Evolutionary conservation across 2,888 invertebrate species (phyloP).

Genomic region (Hypselothyrea guttata): DNA sequence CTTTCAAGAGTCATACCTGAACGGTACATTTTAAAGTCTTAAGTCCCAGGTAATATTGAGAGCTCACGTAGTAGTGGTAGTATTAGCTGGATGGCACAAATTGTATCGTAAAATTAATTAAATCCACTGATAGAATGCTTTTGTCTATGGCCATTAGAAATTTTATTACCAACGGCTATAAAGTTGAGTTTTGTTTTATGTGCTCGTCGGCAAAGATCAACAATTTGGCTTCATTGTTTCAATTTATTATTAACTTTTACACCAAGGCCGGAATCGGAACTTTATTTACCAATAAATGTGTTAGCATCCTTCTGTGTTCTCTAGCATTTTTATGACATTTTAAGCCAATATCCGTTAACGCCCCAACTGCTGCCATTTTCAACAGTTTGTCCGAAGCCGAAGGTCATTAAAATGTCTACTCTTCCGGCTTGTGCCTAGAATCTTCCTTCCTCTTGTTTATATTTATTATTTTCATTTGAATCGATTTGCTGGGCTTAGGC

Average conservation of each 20-base stretch:
- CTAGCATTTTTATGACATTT: conserved; percentile 63
- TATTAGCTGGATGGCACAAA: conserved; percentile 26
- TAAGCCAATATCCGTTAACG: conserved; percentile 76
- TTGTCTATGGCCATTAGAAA: conserved; percentile 47
- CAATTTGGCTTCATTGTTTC: conserved; percentile 70
- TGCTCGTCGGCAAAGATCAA: conserved; percentile 52
- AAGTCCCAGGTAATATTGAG: too few species aligned
- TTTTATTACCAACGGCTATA: conserved; percentile 64
- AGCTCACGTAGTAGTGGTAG: too few species aligned
- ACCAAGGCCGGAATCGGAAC: conserved; percentile 43
- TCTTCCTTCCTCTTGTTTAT: conserved; percentile 25
- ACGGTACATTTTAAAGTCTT: too few species aligned
- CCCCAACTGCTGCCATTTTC: conserved; percentile 50
- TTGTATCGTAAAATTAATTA: conserved; percentile 63
- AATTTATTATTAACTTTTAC: conserved; percentile 75
- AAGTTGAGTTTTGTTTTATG: conserved; percentile 53
- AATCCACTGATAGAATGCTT: conserved; percentile 54
- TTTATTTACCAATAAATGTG: conserved; percentile 76
- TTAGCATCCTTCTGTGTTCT: conserved; percentile 1
- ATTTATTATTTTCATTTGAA: too few species aligned
- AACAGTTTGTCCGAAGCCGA: conserved; percentile 56
- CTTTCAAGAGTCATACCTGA: too few species aligned
- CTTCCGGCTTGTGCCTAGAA: conserved; percentile 14
- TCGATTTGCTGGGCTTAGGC: conserved; percentile 41
- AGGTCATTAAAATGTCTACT: conserved; percentile 63